phyloP scores from a whole-genome alignment of 2,797 vertebrate species.

The Dallia pectoralis region DNA sequence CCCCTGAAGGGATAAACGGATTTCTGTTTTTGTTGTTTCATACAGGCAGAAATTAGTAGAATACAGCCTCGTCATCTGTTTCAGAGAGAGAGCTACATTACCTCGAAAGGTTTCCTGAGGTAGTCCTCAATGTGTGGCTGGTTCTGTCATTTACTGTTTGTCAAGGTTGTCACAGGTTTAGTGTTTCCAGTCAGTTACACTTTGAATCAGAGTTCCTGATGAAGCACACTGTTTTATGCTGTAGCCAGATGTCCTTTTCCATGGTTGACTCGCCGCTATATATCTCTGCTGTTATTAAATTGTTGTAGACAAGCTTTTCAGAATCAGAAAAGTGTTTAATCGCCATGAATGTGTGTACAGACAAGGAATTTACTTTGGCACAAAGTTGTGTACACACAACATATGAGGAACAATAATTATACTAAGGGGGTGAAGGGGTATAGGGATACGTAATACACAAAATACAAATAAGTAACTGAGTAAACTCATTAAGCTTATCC shows the following conservation, averaged over 20 bases:
- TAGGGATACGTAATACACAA: too few relatives aligned
- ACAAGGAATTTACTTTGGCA: too few relatives aligned
- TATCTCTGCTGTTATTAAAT: neutral
- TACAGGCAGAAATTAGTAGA: too few relatives aligned
- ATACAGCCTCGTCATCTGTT: neutral
- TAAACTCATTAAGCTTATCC: too few relatives aligned
- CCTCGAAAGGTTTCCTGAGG: neutral
- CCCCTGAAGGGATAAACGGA: neutral
- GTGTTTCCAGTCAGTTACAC: neutral
- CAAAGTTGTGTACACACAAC: too few relatives aligned
- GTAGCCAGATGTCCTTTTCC: neutral
- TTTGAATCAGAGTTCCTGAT: neutral
- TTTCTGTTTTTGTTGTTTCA: too few relatives aligned
- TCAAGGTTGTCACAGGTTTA: neutral
- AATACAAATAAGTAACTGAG: too few relatives aligned
- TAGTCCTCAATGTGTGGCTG: neutral
- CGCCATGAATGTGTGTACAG: too few relatives aligned
- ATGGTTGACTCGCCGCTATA: neutral
- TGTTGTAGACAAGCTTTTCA: neutral
- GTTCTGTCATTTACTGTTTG: neutral
- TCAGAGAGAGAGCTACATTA: neutral
- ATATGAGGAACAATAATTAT: too few relatives aligned
- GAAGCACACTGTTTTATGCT: neutral
- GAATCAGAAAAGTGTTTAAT: too few relatives aligned
- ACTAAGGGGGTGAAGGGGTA: too few relatives aligned